Percentiles rank a stretch among this genome's conserved stretches.
phyloP scores from a whole-genome alignment of 2,113 vertebrate genomes.

The Notechis scutatus region DNA sequence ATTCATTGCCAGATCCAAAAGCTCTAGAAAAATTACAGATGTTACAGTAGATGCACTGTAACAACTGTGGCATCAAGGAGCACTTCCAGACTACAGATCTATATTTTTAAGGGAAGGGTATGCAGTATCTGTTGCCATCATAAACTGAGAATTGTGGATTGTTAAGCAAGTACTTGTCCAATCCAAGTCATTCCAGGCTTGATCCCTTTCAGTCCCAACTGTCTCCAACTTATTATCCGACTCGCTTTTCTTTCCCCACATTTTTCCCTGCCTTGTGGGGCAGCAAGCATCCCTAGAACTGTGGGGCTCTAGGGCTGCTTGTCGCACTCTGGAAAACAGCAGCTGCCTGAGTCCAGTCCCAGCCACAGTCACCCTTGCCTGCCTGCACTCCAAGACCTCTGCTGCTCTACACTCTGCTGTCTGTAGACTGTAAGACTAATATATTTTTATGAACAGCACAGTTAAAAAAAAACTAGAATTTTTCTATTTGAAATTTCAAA shows the following conservation, averaged over 20 bases:
- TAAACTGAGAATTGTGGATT: neutral
- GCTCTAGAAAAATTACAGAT: neutral
- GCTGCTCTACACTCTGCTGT: neutral
- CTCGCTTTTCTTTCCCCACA: neutral
- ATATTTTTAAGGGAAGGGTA: neutral
- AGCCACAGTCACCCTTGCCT: neutral
- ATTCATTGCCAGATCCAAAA: neutral
- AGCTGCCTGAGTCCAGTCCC: neutral
- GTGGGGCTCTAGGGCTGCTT: neutral
- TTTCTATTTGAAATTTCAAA: neutral
- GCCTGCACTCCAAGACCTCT: neutral
- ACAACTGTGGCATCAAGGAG: neutral
- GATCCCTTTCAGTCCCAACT: neutral
- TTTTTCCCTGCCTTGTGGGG: neutral
- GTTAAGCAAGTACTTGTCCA: neutral
- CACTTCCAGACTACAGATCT: neutral
- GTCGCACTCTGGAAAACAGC: neutral
- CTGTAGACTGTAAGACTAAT: neutral
- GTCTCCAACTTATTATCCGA: neutral
- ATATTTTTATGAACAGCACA: neutral
- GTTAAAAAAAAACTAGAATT: neutral
- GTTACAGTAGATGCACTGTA: neutral
- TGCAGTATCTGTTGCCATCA: neutral
- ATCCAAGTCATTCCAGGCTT: neutral
- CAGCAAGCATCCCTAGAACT: neutral